These are phyloP conservation scores for Poeciliopsis presidionis DNA, from an alignment of 2,797 vertebrate species.

Conservation along the genomic window DNA sequence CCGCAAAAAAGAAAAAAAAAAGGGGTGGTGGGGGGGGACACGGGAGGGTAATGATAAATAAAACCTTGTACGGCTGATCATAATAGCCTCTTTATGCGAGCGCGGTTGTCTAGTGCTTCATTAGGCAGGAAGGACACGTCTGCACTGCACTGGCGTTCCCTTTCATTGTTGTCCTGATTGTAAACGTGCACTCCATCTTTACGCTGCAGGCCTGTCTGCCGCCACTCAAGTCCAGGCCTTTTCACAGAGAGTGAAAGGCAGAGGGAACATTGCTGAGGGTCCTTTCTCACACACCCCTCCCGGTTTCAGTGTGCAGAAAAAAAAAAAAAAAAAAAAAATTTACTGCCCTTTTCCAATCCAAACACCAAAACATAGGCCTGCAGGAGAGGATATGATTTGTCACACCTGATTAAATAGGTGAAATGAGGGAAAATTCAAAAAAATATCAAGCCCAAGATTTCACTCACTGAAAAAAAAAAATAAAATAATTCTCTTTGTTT, in stretches of 20 bases:
- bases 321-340: conserved; percentile 35
- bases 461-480: not conserved
- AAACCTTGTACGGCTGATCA: conserved; percentile 49
- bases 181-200: conserved; percentile 72
- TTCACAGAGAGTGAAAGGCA: conserved; percentile 67
- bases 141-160: conserved; percentile 36
- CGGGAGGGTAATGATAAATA: conserved; percentile 53
- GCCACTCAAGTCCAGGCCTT: conserved; percentile 65
- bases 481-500: not conserved
- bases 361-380: not conserved
- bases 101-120: conserved; percentile 61
- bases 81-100: conserved; percentile 67
- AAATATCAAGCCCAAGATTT: not conserved
- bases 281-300: conserved; percentile 30
- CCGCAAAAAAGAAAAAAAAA: conserved; percentile 24
- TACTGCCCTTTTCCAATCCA: conserved; percentile 9
- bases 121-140: conserved; percentile 71
- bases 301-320: not conserved
- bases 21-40: not conserved
- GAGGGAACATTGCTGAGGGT: conserved; percentile 25
- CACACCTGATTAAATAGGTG: conserved; percentile 2
- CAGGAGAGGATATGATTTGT: conserved; percentile 33
- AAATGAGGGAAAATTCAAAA: not conserved
- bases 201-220: conserved; percentile 56
- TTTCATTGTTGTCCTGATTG: conserved; percentile 65